Evolutionary conservation across 2,113 vertebrate genomes (phyloP), one percentile per base, ranked within the genome.

Genomic region (Apistogramma diplotaenia): DNA sequence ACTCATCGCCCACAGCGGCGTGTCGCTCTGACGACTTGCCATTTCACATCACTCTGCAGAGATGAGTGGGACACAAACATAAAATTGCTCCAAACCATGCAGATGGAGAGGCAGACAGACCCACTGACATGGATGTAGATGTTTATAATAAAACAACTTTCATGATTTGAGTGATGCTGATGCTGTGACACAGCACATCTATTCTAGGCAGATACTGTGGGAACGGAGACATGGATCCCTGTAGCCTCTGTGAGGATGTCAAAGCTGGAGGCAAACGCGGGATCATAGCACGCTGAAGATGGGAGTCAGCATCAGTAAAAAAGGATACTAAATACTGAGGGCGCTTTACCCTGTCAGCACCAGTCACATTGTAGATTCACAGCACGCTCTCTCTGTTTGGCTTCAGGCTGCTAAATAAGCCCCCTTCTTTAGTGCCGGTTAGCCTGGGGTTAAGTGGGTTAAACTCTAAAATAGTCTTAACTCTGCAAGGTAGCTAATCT

Each of bases 11-110:
- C 60, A 78, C 85, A 89, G 93, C 88, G 23, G 54, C 73, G 76
- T 88, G 89, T 82, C 84, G 53, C 54, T 82, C 89, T 87, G 89
- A 90, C 85, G 60, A 87, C 88, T 91, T 92, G 91, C 90, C 91
- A 93, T 90, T 89, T 91, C 88, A 71, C 87, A 93, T 93, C 90
- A 92, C 77, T 92, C 88, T 35, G 73, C 23, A 7, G 77, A 79
- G 83, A 86, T 81, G 88, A 91, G 82, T 60, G 86, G 82, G 87
- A 87, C 85, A 83, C 86, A 89, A 91, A 92, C 90, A 93, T 49
- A 37, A 85, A 73, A 90, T 85, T 10, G 93, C 90, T 90, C 85
- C 85, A 80, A 91, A 89, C 78, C 89, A 91, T 89, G 55, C 90
- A 93, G 89, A 91, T 87, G 90, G 87, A 87, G 74, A 81, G 53